Base-by-base conservation (phyloP, 2,888 invertebrate species). In the Cremastobaeus sp. region DNA sequence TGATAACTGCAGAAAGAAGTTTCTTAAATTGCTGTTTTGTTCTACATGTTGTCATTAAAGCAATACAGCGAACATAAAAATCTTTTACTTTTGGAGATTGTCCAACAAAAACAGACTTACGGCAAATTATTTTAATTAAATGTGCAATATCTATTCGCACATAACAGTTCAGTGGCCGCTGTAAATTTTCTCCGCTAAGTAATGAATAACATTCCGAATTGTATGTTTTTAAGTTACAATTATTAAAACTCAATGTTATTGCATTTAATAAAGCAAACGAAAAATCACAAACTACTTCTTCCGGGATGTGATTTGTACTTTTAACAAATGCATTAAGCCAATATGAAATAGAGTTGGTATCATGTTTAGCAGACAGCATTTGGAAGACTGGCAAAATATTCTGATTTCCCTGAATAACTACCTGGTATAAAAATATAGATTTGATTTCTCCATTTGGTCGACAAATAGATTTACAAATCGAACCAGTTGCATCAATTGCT, bases 401-500 rank as follows among this genome's bases (percentile, higher is more conserved):
- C 18, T 5, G 15, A 12, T 37, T 28, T 2, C 9, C 39, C 2
- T 5, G 25, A n/a, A 28, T 1, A 9, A 54, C 54, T 15, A 54
- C 25, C 15, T 28, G 17, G 14, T 39, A 54, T 6, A 54, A 25
- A 39, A 54, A 54, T 55, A 41, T 3, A 28, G 35, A 28, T 47
- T 55, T 14, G 4, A n/a, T 50, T 4, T 62, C 57, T 5, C 71
- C 60, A 60, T 59, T 74, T 6, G 34, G 1, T 57, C 62, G 32
- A 17, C 28, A 4, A 21, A 72, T 70, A 32, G 68, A 6, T 45
- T 74, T 66, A 3, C 28, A 43, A 12, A 74, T 14, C 6, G 18
- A 39, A 32, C 39, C 47, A 12, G 74, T 76, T 6, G 69, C 69
- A 35, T 70, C 65, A 28, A 74, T 65, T 70, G 69, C 62, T 21